A percentile compares a stretch with the other conserved stretches of the same genome.
Conservation (phyloP, 2,797 vertebrate genomes). For the Pseudochirops corinnae region DNA sequence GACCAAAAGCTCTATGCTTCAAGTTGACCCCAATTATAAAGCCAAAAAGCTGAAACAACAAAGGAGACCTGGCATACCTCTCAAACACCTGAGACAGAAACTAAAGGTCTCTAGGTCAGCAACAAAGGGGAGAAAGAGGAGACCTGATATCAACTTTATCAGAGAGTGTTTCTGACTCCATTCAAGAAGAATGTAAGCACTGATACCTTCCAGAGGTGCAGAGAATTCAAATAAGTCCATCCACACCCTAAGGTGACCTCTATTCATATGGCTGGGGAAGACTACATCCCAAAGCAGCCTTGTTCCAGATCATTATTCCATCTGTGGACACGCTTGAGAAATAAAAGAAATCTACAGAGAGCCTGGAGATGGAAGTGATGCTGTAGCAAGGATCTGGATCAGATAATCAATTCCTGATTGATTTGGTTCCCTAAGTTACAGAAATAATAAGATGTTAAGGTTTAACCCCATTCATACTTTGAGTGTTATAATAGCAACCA, state of each 20-base stretch:
- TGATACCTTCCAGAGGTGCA: background rate
- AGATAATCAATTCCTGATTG: too few relatives aligned
- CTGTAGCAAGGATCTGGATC: background rate
- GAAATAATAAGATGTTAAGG: too few relatives aligned
- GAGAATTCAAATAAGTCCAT: background rate
- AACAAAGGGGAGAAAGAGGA: background rate
- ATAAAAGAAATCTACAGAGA: background rate
- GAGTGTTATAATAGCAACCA: background rate
- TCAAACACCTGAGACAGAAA: background rate
- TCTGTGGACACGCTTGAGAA: background rate
- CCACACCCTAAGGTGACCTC: background rate
- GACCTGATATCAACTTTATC: background rate
- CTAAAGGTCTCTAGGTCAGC: background rate
- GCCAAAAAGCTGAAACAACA: background rate
- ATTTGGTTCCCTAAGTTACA: background rate
- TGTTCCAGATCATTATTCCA: background rate
- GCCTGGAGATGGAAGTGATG: background rate
- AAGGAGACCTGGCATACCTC: background rate
- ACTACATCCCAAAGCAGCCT: background rate
- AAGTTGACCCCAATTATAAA: background rate
- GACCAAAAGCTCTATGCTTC: background rate
- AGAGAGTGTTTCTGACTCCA: background rate
- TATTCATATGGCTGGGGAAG: background rate
- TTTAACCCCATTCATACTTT: background rate
- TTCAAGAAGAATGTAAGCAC: background rate